Evolutionary conservation across 2,113 vertebrate genomes (phyloP), one percentile per base, ranked within the genome.

Genomic region (Cololabis saira): DNA sequence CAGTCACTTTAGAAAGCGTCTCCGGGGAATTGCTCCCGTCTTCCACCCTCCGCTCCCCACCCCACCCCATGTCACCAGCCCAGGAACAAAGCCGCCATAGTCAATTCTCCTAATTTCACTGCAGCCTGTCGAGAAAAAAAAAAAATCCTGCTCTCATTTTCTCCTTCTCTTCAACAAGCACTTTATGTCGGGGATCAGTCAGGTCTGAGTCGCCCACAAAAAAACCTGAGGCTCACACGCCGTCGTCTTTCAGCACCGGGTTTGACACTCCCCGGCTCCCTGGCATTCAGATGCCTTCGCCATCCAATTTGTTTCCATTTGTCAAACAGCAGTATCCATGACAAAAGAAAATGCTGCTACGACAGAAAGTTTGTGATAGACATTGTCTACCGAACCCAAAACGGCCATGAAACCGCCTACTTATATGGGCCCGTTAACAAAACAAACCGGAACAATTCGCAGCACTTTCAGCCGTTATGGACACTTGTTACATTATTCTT

Each of bases 91-190:
- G 90, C 81, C 78, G 82, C 89, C 90, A 91, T 85, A 90, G 89
- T 92, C 85, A 88, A 88, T 91, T 88, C 87, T 79, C 83, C 87
- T 91, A 91, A 93, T 92, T 92, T 91, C 89, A 84, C 84, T 83
- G 79, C 89, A 87, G 85, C 90, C 87, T 93, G 92, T 91, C 91
- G 83, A 90, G n/a, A n/a, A n/a, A n/a, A n/a, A n/a, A n/a, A n/a
- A n/a, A n/a, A 27, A 89, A 89, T 87, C 71, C 85, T 30, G 83
- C 81, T 86, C 85, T 82, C 78, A 85, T 80, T 89, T 86, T 90
- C 80, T 87, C 78, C 75, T 59, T 78, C 80, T 89, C 82, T 83
- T 88, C 88, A 87, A 86, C 87, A 85, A 87, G 89, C 89, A 90
- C 86, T 91, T 90, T 89, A 85, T 86, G 87, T 67, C 22, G 52